These are phyloP conservation scores for Trachymyrmex cornetzi DNA, from an alignment of 1,140 invertebrate species.

Conservation along the genomic window DNA sequence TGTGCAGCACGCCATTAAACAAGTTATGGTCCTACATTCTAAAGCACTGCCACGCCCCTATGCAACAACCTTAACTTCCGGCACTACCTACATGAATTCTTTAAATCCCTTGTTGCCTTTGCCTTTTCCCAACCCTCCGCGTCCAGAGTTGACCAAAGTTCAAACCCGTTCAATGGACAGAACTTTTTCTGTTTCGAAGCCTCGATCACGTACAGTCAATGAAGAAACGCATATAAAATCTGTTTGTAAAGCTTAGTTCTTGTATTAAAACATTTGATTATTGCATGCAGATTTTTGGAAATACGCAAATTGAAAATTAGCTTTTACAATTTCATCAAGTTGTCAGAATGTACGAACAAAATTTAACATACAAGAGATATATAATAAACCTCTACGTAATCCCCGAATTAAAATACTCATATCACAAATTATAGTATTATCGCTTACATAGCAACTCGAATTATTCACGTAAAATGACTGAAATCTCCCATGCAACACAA, in stretches of 20 bases:
- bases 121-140: slow-evolving; percentile 49
- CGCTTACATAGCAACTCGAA: slow-evolving; percentile 44
- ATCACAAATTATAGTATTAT: slow-evolving; percentile 48
- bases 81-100: slow-evolving; percentile 76
- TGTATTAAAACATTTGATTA: slow-evolving; percentile 5
- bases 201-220: slow-evolving; percentile 61
- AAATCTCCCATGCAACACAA: slow-evolving; percentile 12
- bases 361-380: slow-evolving; percentile 28
- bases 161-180: slow-evolving; percentile 74
- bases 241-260: slow-evolving; percentile 4
- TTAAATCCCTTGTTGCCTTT: slow-evolving; percentile 67
- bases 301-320: slow-evolving; percentile 26
- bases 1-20: slow-evolving; percentile 55
- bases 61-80: slow-evolving; percentile 77
- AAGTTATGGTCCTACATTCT: slow-evolving; percentile 70
- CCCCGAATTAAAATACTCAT: slow-evolving; percentile 19
- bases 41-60: slow-evolving; percentile 80
- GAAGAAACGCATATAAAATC: slow-evolving; percentile 45
- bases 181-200: slow-evolving; percentile 77
- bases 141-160: slow-evolving; percentile 75
- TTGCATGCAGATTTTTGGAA: slow-evolving; percentile 35
- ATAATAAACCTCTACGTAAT: slow-evolving; percentile 30
- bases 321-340: slow-evolving; percentile 27
- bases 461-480: slow-evolving; percentile 43
- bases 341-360: slow-evolving; percentile 33